Percentiles rank a stretch among this genome's conserved stretches.
These are phyloP conservation scores for Lacerta viridis DNA, from an alignment of 2,797 vertebrate genomes.

Conservation along the genomic window DNA sequence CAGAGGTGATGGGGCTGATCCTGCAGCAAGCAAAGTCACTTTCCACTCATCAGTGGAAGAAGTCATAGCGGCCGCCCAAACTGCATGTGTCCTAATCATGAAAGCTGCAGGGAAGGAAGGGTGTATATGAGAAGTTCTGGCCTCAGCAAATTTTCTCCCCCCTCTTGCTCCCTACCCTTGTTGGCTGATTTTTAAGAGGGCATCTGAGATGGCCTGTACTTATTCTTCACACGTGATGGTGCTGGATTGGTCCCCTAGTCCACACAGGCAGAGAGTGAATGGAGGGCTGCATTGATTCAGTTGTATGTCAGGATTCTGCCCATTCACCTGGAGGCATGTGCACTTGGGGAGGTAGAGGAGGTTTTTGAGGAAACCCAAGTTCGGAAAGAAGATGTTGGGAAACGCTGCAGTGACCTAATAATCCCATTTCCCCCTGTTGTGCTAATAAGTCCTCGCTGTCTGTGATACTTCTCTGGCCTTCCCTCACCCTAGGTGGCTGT, in stretches of 20 bases:
- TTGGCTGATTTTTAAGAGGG: not conserved
- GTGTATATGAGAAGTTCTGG: not conserved
- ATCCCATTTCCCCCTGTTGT: too few relatives aligned
- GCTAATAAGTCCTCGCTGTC: too few relatives aligned
- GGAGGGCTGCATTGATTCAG: not conserved
- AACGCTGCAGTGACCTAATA: not conserved
- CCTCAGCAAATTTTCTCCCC: not conserved
- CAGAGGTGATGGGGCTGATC: not conserved
- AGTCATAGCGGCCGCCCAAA: not conserved
- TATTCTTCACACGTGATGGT: not conserved
- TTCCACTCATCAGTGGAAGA: not conserved
- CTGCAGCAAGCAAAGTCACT: not conserved
- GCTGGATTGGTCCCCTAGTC: not conserved
- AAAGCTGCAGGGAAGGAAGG: too few relatives aligned
- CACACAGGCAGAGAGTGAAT: not conserved
- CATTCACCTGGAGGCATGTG: not conserved
- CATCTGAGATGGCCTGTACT: not conserved
- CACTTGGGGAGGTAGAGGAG: not conserved
- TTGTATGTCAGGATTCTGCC: not conserved
- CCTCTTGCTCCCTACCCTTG: not conserved
- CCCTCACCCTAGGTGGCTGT: conserved; percentile 88
- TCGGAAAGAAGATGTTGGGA: not conserved
- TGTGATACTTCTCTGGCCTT: accelerated
- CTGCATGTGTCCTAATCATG: not conserved
- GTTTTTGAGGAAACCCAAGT: not conserved